Base-by-base conservation (phyloP, 2,113 vertebrate species). In the Isichthys henryi region DNA sequence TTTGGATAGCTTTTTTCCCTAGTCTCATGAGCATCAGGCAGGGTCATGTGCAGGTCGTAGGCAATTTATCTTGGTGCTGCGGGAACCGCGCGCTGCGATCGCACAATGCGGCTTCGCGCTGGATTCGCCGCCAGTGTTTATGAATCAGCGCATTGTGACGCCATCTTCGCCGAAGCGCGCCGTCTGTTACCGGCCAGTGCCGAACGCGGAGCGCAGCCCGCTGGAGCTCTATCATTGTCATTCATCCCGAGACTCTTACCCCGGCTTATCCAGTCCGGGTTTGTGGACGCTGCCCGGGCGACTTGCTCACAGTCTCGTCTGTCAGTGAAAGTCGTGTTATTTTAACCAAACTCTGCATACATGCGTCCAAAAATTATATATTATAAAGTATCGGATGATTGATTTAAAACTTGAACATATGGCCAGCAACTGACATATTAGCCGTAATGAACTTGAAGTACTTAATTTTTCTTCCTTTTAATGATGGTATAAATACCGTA, bases 21-120 rank as follows among this genome's bases (percentile, higher is more conserved):
- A 94, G 93, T 94, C 94, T 94, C 94, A 93, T 95, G 95, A 95
- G 95, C 95, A 96, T 95, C 94, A 93, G 93, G 92, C 89, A 49
- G 93, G 95, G 94, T 96, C 95, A 94, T 92, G 90, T 92, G 93
- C 89, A 90, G 95, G 95, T 96, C 95, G 94, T 90, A 94, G 91
- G 93, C 93, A 96, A 95, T 96, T 96, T 96, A 95, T 95, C 94
- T 95, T 93, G 91, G 92, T 90, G 43, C 93, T 86, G 93, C 70
- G 84, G 91, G 91, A 90, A 93, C 92, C 90, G 90, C 77, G 88
- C 87, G 89, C 91, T 92, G 93, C 93, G 91, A 92, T 92, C 92
- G 93, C 93, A 95, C 91, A 94, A 93, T 21, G 94, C 93, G 93
- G 90, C 91, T 92, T 43, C 89, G 90, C 91, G 90, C 91, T 91